Evolutionary conservation across 2,113 vertebrate species (phyloP).

Genomic region (Charina bottae): DNA sequence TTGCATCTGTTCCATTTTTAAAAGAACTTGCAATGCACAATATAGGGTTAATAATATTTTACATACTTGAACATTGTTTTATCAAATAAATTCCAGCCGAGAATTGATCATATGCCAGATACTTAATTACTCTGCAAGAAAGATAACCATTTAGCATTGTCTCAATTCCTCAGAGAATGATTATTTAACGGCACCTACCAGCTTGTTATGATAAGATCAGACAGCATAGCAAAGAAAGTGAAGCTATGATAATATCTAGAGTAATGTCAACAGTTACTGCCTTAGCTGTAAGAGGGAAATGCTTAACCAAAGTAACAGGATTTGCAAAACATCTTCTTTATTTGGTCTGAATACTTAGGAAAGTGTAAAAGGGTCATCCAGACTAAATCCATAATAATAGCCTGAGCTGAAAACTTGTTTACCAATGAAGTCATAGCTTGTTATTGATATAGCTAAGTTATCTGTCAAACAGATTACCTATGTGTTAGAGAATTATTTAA

Average conservation of each 20-base stretch:
- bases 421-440: neutral
- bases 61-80: neutral
- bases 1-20: slow-evolving; percentile 1
- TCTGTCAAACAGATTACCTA: neutral
- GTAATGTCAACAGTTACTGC: neutral
- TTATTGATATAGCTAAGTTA: neutral
- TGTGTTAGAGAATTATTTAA: neutral
- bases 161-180: neutral
- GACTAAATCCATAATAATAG: neutral
- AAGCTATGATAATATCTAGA: slow-evolving; percentile 18
- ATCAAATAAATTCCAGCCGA: slow-evolving; percentile 32
- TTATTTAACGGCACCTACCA: neutral
- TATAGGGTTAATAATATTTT: slow-evolving; percentile 21
- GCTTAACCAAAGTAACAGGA: fast-evolving
- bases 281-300: neutral
- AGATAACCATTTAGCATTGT: neutral
- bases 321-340: neutral
- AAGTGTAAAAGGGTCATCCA: neutral
- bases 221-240: neutral
- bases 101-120: neutral
- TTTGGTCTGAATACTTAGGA: neutral
- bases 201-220: neutral
- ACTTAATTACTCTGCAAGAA: neutral
- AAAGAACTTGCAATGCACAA: neutral
- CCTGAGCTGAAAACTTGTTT: neutral